Conservation (phyloP, 2,797 vertebrate species). For the Pachyuromys duprasi region DNA sequence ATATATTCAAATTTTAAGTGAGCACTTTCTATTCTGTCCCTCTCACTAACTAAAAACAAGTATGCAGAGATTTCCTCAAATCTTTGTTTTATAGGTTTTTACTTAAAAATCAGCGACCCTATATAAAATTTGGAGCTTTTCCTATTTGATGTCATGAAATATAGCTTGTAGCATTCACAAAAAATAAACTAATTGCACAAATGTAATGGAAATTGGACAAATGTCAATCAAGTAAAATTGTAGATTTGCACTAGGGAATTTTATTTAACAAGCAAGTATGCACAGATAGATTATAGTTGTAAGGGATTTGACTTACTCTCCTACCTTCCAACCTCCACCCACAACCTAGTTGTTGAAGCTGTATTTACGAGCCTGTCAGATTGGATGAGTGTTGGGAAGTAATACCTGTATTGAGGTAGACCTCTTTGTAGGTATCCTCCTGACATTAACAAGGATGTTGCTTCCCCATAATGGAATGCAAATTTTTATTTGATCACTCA, state of each 20-base stretch:
- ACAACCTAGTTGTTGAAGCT: constrained; percentile 53
- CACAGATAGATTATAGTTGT: constrained; percentile 70
- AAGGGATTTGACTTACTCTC: constrained; percentile 69
- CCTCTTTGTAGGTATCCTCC: constrained; percentile 51
- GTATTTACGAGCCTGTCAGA: constrained; percentile 64
- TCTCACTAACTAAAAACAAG: constrained; percentile 49
- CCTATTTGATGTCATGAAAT: constrained; percentile 47
- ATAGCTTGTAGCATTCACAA: constrained; percentile 37
- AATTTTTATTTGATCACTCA: constrained; percentile 93
- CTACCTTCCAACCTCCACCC: neutral
- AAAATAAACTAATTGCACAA: constrained; percentile 34
- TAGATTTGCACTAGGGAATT: constrained; percentile 55
- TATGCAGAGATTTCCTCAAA: constrained; percentile 34
- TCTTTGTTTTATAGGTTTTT: constrained; percentile 55
- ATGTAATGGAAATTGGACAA: constrained; percentile 56
- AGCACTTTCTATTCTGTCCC: constrained; percentile 16
- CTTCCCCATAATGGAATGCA: constrained; percentile 83
- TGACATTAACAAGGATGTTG: constrained; percentile 48
- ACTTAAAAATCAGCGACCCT: constrained; percentile 33
- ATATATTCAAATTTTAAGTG: constrained; percentile 55
- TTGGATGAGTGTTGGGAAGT: constrained; percentile 71
- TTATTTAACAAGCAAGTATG: constrained; percentile 26
- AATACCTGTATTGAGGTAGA: constrained; percentile 67
- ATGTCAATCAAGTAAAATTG: constrained; percentile 62
- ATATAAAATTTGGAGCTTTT: constrained; percentile 54